Base-by-base conservation (phyloP, 2,888 invertebrate species). In the Dioctria rufipes region DNA sequence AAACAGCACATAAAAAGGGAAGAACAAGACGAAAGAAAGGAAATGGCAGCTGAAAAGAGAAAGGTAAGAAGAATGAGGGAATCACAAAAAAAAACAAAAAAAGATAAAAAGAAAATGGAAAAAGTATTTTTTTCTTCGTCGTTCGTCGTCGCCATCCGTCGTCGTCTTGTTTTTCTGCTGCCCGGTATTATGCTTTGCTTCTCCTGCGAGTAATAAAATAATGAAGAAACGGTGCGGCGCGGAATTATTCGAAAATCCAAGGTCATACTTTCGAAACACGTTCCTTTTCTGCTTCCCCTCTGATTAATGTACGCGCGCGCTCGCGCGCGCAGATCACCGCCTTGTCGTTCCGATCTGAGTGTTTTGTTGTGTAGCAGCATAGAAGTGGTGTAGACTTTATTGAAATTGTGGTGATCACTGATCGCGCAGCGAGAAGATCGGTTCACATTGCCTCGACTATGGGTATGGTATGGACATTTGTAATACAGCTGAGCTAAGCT, bases 181-280 rank as follows among this genome's bases (percentile, higher is more conserved):
- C 42, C 25, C 25, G 25, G 25, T 25, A 25, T 25, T 25, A 25
- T 25, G 25, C 25, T 25, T 1, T 25, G 25, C 25, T 25, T 25
- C 25, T 25, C 25, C 25, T 25, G 25, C 3, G 49, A n/a, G n/a
- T 25, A 25, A 25, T 25, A 25, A 25, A 25, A 25, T 67, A 63
- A 42, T 40, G 69, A 58, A 77, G 43, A 46, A 58, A 63, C 39
- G 58, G 46, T 42, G 61, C 78, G 81, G 67, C 65, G 66, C 67
- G 65, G 73, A 77, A 77, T 77, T 66, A 61, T 78, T 66, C 80
- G 71, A 77, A 82, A 80, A 80, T 82, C 80, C 82, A 82, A 82
- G 82, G 82, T 82, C 82, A 82, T 80, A 82, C 82, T 82, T 82
- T 82, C 82, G 80, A 82, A 82, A 78, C 82, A 82, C 82, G 82